phyloP scores from a whole-genome alignment of 2,888 invertebrate species.

The Cepaea hortensis region DNA sequence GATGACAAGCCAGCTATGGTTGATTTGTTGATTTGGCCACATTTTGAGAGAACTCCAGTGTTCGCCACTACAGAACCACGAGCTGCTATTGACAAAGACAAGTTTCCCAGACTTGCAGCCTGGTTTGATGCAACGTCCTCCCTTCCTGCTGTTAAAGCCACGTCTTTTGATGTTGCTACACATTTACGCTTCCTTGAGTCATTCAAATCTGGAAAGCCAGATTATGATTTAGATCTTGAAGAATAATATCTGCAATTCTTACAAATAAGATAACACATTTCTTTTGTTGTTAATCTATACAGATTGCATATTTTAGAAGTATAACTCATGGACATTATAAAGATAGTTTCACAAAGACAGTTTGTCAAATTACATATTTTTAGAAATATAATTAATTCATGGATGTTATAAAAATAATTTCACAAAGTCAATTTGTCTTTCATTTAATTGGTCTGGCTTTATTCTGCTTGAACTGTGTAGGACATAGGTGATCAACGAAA shows the following conservation, averaged over 20 bases:
- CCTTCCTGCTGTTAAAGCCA: conserved; percentile 59
- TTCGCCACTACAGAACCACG: conserved; percentile 36
- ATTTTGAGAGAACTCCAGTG: conserved; percentile 61
- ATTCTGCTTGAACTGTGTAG: too few species aligned
- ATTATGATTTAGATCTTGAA: conserved; percentile 11
- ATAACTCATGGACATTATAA: too few species aligned
- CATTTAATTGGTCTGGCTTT: too few species aligned
- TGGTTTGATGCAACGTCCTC: conserved; percentile 59
- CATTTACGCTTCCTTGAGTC: conserved; percentile 1
- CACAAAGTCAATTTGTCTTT: too few species aligned
- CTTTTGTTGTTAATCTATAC: too few species aligned
- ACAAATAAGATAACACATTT: too few species aligned
- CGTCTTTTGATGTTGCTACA: conserved; percentile 31
- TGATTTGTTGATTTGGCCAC: conserved; percentile 70
- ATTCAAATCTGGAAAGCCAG: conserved; percentile 16
- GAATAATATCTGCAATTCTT: background rate
- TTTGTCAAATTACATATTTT: background rate
- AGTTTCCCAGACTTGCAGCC: conserved; percentile 53
- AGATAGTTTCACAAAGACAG: too few species aligned
- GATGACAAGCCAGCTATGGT: conserved; percentile 58
- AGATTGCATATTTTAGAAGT: too few species aligned
- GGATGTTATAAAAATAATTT: too few species aligned
- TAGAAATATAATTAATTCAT: too few species aligned
- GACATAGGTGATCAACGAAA: too few species aligned
- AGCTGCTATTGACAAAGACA: conserved; percentile 45